Conservation (phyloP, 1,140 invertebrate genomes). For the Macrocentrus cingulum region DNA sequence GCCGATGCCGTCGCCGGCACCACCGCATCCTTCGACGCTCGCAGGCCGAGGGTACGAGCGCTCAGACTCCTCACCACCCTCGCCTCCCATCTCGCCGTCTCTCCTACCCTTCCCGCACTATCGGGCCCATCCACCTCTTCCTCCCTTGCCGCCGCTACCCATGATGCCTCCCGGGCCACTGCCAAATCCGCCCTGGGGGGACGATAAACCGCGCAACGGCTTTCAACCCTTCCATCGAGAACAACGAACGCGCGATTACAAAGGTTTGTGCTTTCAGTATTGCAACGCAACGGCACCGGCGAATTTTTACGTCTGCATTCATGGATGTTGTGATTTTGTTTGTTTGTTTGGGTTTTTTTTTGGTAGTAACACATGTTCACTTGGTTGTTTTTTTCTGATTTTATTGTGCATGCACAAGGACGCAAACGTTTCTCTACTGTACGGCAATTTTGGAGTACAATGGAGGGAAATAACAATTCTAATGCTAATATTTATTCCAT, state of each 20-base stretch:
- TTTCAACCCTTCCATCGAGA: constrained; percentile 45
- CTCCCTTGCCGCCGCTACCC: constrained; percentile 34
- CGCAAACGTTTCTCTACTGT: constrained; percentile 59
- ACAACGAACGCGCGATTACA: constrained; percentile 48
- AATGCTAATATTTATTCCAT: constrained; percentile 34
- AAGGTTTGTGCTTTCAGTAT: constrained; percentile 48
- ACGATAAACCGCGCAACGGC: constrained; percentile 44
- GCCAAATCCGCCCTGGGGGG: constrained; percentile 38
- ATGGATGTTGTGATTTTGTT: no score
- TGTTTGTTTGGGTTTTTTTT: no score
- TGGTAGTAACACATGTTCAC: no score
- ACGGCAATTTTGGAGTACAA: constrained; percentile 59
- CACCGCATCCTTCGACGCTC: constrained; percentile 34
- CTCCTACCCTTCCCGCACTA: constrained; percentile 36
- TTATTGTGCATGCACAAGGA: constrained; percentile 55
- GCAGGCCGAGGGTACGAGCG: constrained; percentile 37
- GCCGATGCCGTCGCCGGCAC: constrained; percentile 26
- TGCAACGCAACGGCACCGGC: constrained; percentile 29
- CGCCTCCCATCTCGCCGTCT: constrained; percentile 44
- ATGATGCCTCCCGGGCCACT: constrained; percentile 33
- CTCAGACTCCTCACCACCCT: constrained; percentile 39
- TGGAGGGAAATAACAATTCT: constrained; percentile 50
- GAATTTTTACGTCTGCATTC: no score
- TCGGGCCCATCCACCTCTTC: constrained; percentile 37
- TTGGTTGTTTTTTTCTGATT: constrained; percentile 35